phyloP scores from a whole-genome alignment of 2,113 vertebrate species.

The Monopterus albus region DNA sequence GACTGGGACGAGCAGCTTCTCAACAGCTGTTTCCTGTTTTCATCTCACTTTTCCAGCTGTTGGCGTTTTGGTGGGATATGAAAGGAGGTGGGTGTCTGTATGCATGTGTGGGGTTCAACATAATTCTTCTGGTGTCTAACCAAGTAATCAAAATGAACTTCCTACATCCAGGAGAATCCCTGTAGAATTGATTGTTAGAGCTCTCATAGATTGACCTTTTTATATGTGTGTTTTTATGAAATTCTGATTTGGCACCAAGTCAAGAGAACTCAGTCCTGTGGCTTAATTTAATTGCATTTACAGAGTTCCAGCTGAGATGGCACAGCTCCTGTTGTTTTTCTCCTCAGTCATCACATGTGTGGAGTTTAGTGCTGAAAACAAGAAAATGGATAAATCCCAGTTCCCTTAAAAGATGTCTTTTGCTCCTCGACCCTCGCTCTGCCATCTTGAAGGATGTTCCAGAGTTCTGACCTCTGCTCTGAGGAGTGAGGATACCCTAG shows the following conservation, averaged over 20 bases:
- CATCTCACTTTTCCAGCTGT: slow-evolving; percentile 60
- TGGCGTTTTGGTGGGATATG: slow-evolving; percentile 43
- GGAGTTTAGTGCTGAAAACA: too few species aligned
- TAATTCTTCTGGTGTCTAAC: slow-evolving; percentile 27
- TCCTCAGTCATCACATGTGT: too few species aligned
- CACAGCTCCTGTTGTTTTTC: too few species aligned
- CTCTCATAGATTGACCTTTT: not conserved
- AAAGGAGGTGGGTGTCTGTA: slow-evolving; percentile 20
- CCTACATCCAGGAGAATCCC: slow-evolving; percentile 3
- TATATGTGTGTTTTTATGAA: not conserved
- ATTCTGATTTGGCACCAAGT: not conserved
- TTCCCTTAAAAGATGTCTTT: too few species aligned
- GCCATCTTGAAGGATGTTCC: too few species aligned
- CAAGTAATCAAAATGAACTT: slow-evolving; percentile 47
- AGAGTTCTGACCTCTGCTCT: too few species aligned
- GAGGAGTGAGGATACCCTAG: too few species aligned
- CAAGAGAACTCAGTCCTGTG: too few species aligned
- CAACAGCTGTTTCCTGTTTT: slow-evolving; percentile 82
- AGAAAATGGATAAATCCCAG: too few species aligned
- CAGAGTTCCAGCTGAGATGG: too few species aligned
- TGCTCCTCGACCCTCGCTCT: too few species aligned
- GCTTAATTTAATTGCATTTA: too few species aligned
- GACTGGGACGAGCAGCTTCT: slow-evolving; percentile 30
- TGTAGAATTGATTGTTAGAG: not conserved
- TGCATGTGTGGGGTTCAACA: not conserved